Evolutionary conservation across 2,888 invertebrate species (phyloP).

Genomic region (Aphrophora alni): DNA sequence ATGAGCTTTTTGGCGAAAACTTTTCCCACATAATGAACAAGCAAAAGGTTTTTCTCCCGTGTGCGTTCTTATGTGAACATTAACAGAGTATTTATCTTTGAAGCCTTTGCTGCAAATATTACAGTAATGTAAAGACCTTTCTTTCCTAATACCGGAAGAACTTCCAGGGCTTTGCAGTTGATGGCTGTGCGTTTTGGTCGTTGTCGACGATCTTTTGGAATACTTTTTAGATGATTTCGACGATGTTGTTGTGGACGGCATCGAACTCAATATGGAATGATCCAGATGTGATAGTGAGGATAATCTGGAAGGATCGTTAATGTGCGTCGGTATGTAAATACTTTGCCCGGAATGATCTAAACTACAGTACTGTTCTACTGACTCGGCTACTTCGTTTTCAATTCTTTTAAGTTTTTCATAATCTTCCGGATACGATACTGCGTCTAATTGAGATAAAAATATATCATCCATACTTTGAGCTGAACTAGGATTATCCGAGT

Average conservation of each 20-base stretch:
- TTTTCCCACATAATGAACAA: conserved; percentile 92
- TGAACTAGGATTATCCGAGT: conserved; percentile 63
- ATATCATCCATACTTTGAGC: conserved; percentile 73
- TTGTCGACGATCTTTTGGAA: conserved; percentile 60
- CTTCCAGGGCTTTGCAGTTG: conserved; percentile 55
- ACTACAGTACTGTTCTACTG: conserved; percentile 62
- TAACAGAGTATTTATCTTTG: conserved; percentile 96
- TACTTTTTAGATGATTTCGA: conserved; percentile 65
- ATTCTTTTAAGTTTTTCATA: conserved; percentile 85
- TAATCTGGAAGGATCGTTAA: conserved; percentile 61
- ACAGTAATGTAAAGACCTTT: conserved; percentile 88
- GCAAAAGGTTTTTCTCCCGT: conserved; percentile 98
- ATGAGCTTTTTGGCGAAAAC: conserved; percentile 91
- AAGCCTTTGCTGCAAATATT: conserved; percentile 93
- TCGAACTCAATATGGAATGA: conserved; percentile 65
- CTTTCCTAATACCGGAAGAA: conserved; percentile 62
- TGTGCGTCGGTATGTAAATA: conserved; percentile 57
- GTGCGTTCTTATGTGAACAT: conserved; percentile 96
- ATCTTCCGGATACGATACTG: conserved; percentile 73
- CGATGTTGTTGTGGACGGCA: conserved; percentile 68
- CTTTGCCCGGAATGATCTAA: conserved; percentile 26
- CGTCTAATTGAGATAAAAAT: conserved; percentile 70
- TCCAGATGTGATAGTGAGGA: conserved; percentile 57
- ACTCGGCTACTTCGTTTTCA: conserved; percentile 81
- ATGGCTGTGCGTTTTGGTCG: conserved; percentile 53